Conservation (phyloP, 2,888 invertebrate species). For the Geophilus truncorum region DNA sequence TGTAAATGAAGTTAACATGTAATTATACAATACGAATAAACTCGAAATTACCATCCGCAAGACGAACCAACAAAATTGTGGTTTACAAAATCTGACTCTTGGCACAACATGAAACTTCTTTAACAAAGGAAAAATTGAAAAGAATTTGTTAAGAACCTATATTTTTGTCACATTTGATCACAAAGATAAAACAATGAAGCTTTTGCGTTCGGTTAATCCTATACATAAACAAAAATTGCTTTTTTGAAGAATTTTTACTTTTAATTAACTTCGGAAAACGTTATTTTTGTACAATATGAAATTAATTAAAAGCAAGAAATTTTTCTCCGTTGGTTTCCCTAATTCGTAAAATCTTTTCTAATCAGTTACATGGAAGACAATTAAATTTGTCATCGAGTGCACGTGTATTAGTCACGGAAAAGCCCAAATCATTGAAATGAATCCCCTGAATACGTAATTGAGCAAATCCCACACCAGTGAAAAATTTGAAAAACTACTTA, state of each 20-base stretch:
- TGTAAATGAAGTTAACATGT: background rate
- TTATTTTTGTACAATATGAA: background rate
- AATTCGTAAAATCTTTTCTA: background rate
- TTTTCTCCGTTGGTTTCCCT: background rate
- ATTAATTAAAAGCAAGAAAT: background rate
- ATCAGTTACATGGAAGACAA: background rate
- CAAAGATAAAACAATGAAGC: no score
- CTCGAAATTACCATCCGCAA: background rate
- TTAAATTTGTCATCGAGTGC: background rate
- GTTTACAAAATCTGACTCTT: background rate
- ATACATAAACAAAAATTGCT: no score
- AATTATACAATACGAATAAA: background rate
- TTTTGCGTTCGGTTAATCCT: no score
- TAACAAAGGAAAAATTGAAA: background rate
- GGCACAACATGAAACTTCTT: background rate
- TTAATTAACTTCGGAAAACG: background rate
- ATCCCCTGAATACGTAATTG: background rate
- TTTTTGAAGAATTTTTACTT: no score
- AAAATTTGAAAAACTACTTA: background rate
- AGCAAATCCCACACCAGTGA: background rate
- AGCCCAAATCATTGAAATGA: background rate
- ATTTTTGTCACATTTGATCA: background rate
- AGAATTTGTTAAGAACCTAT: background rate
- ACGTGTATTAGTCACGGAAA: background rate
- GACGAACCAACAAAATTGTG: background rate